These are phyloP conservation scores for Agriopis aurantiaria DNA, from an alignment of 2,888 invertebrate species.

Conservation along the genomic window DNA sequence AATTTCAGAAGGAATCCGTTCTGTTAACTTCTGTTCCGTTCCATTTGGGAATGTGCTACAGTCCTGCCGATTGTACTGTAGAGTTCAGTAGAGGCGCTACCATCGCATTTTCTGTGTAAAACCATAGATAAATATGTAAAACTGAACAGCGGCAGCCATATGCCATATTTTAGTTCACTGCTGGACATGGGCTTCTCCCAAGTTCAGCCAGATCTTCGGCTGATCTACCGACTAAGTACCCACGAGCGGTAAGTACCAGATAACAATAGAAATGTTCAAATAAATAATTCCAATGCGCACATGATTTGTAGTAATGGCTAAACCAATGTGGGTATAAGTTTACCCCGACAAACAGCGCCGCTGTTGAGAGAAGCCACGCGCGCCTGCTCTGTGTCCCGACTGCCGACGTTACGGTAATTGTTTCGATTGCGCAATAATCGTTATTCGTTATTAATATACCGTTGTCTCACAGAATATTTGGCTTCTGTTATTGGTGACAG, in stretches of 20 bases:
- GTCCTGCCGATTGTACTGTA: neutral
- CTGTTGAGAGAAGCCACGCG: slow-evolving; percentile 28
- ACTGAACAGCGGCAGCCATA: neutral
- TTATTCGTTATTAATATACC: slow-evolving; percentile 28
- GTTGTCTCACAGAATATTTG: slow-evolving; percentile 16
- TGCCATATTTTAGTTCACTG: neutral
- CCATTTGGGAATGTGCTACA: slow-evolving; percentile 2
- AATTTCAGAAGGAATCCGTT: slow-evolving; percentile 4
- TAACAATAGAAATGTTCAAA: too few relatives aligned
- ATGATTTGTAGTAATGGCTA: slow-evolving; percentile 10
- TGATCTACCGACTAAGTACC: too few relatives aligned
- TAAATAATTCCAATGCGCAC: neutral
- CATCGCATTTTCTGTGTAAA: neutral
- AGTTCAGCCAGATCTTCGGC: too few relatives aligned
- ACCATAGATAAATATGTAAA: too few relatives aligned
- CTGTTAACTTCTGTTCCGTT: slow-evolving; percentile 12
- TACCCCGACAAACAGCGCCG: slow-evolving; percentile 6
- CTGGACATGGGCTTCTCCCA: too few relatives aligned
- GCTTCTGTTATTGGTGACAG: slow-evolving; percentile 15
- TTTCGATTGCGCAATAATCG: slow-evolving; percentile 21
- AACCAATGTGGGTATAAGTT: slow-evolving; percentile 13
- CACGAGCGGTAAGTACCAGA: too few relatives aligned
- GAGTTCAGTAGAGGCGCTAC: neutral
- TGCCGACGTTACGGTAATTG: slow-evolving; percentile 20
- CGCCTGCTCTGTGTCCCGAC: slow-evolving; percentile 21